Conservation (phyloP, 2,113 vertebrate genomes). For the Leucoraja erinaceus region DNA sequence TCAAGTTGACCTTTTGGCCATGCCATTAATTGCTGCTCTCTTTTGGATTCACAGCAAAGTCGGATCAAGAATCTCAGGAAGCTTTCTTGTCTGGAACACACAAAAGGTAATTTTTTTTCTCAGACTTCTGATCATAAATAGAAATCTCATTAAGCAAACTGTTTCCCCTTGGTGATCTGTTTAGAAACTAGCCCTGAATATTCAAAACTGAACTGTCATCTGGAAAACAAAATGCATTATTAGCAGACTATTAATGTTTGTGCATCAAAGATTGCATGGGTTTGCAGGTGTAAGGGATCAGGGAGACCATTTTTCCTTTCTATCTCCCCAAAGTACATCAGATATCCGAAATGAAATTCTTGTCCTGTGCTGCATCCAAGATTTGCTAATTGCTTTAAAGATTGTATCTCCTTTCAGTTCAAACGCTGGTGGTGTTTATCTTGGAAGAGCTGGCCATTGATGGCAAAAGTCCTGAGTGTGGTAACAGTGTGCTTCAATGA, state of each 20-base stretch:
- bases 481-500: background rate
- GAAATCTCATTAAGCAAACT: background rate
- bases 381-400: conserved; percentile 31
- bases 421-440: conserved; percentile 14
- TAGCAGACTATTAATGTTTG: background rate
- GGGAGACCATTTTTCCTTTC: background rate
- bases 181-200: background rate
- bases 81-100: conserved; percentile 71
- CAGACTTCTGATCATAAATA: background rate
- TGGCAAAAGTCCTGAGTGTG: conserved; percentile 6
- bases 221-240: background rate
- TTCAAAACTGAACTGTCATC: background rate
- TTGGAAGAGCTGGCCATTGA: conserved; percentile 16
- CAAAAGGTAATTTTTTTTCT: conserved; percentile 66
- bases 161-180: background rate
- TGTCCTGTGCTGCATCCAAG: conserved; percentile 21
- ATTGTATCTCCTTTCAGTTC: conserved; percentile 1
- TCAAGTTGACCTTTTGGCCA: conserved; percentile 14
- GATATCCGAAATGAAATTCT: conserved; percentile 12
- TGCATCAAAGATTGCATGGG: background rate
- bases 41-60: conserved; percentile 69
- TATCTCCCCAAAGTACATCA: conserved; percentile 2
- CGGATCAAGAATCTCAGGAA: conserved; percentile 80
- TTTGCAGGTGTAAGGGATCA: conserved; percentile 28
- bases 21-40: conserved; percentile 23